phyloP scores from a whole-genome alignment of 2,113 vertebrate species.

The Neoarius graeffei region DNA sequence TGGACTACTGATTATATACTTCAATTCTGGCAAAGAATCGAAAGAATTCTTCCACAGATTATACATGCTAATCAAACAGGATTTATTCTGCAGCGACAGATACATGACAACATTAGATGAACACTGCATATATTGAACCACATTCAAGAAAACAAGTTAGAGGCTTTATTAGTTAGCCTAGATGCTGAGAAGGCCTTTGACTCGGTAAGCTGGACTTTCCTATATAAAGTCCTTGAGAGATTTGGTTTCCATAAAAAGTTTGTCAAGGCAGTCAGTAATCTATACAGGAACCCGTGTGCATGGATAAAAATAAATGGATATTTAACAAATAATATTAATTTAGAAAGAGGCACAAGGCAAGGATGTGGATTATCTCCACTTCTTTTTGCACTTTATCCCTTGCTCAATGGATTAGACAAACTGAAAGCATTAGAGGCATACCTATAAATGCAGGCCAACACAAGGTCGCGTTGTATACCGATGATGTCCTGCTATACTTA shows the following conservation, averaged over 20 bases:
- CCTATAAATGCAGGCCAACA: not conserved
- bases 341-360: too few relatives aligned
- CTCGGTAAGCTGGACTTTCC: too few relatives aligned
- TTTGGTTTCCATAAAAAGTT: not conserved
- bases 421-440: not conserved
- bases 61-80: constrained; percentile 23
- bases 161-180: too few relatives aligned
- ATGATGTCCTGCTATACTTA: not conserved
- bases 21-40: constrained; percentile 19
- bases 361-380: not conserved
- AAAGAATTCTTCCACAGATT: not conserved
- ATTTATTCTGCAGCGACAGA: constrained; percentile 34
- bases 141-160: too few relatives aligned
- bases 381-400: constrained; percentile 8
- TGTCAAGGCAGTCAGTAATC: too few relatives aligned
- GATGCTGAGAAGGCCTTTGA: too few relatives aligned
- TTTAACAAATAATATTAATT: too few relatives aligned
- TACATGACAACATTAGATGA: constrained; percentile 26
- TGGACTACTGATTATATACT: constrained; percentile 2
- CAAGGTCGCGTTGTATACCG: constrained; percentile 9
- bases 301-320: too few relatives aligned
- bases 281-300: too few relatives aligned
- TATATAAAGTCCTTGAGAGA: not conserved
- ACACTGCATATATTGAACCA: too few relatives aligned
- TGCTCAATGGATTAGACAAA: not conserved